A percentile compares a stretch with the other conserved stretches of the same genome.
These are phyloP conservation scores for Hedya salicella DNA, from an alignment of 2,888 invertebrate species.

Conservation along the genomic window DNA sequence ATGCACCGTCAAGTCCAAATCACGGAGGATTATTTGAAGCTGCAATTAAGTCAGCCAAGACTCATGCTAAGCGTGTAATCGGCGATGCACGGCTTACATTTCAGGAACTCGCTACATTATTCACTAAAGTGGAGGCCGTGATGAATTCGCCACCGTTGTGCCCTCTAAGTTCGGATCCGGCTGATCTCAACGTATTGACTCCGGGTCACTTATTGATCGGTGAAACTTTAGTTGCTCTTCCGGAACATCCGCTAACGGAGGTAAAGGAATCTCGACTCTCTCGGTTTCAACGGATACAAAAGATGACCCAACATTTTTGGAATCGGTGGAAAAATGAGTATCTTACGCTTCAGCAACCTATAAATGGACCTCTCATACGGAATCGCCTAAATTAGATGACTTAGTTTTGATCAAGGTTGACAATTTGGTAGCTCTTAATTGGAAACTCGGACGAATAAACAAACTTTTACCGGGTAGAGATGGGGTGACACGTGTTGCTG, in stretches of 20 bases:
- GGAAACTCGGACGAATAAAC: not conserved
- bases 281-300: slow-evolving; percentile 30
- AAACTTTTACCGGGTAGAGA: not conserved
- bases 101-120: slow-evolving; percentile 20
- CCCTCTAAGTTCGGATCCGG: slow-evolving; percentile 18
- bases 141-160: slow-evolving; percentile 20
- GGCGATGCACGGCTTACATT: slow-evolving; percentile 16
- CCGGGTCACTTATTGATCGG: slow-evolving; percentile 33
- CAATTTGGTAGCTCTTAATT: not conserved
- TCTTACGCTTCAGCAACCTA: not conserved
- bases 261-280: not conserved
- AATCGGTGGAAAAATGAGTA: not conserved
- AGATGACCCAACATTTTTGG: slow-evolving; percentile 5
- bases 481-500: too few species aligned
- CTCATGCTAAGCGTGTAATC: slow-evolving; percentile 4
- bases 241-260: slow-evolving; percentile 17
- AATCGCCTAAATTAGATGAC: not conserved
- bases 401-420: not conserved
- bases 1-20: not conserved
- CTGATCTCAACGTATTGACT: slow-evolving; percentile 27
- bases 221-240: slow-evolving; percentile 26
- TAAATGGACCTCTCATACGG: not conserved
- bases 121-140: slow-evolving; percentile 19
- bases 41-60: slow-evolving; percentile 19
- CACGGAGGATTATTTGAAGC: slow-evolving; percentile 23